Evolutionary conservation across 1,140 invertebrate species (phyloP), one percentile per base, ranked within the genome.

Genomic region (Pissodes strobi): DNA sequence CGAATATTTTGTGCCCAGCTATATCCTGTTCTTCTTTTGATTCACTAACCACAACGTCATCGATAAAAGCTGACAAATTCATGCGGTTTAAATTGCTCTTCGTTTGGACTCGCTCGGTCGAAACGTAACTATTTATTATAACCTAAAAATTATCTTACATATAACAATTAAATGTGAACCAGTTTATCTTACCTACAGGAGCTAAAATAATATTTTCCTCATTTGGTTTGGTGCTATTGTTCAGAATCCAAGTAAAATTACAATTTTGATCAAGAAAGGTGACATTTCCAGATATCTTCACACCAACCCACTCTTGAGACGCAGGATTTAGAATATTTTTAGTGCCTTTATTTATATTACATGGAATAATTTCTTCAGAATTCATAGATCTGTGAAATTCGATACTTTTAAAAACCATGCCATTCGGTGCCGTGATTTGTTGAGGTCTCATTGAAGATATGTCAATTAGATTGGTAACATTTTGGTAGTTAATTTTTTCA

Each of bases 41-140:
- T 19, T 71, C 66, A 48, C 59, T 67, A 13, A 74, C 55, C 45
- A 76, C 56, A 21, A 69, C 72, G 46, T 76, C 75, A 13, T 72
- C 49, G 13, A 72, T 66, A 37, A 76, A 68, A 43, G 66, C 64
- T 39, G 58, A 39, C 17, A 76, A 61, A 56, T 74, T 64, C 43
- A 75, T 41, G 25, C 56, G 52, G 53, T 75, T 76, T 22, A 76
- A 64, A 21, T 48, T 46, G 37, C 68, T 62, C 15, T 51, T 38
- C 18, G 65, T 58, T 30, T 59, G 55, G 17, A 74, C 58, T 22
- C 64, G 48, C 8, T 66, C 60, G n/a, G 69, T 63, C 18, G 52
- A 27, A 43, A 73, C 53, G 43, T 72, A 60, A 10, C 57, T 30
- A 41, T 41, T 51, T 17, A 72, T 66, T 10, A 23, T 41, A 10